A percentile compares a stretch with the other conserved stretches of the same genome.
phyloP scores from a whole-genome alignment of 2,113 vertebrate species.

The Sinocyclocheilus grahami region DNA sequence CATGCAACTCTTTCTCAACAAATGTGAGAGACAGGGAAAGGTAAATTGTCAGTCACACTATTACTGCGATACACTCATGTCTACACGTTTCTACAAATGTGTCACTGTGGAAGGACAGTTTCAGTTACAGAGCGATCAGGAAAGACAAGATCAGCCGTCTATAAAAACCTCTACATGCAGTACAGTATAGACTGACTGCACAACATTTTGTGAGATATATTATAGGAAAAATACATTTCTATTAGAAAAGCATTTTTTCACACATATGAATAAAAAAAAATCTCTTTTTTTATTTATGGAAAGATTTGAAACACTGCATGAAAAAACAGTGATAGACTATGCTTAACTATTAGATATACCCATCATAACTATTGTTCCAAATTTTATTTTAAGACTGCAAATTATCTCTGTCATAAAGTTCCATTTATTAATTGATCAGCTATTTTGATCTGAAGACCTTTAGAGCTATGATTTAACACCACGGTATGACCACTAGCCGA shows the following conservation, averaged over 20 bases:
- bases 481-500: background rate
- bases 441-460: background rate
- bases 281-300: too few species aligned
- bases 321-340: background rate
- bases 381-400: background rate
- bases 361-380: background rate
- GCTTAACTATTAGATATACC: background rate
- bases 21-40: background rate
- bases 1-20: background rate
- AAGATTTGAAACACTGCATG: background rate
- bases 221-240: too few species aligned
- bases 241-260: too few species aligned
- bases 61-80: slow-evolving; percentile 19
- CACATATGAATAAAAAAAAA: too few species aligned
- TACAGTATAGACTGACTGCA: background rate
- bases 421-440: background rate
- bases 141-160: slow-evolving; percentile 16
- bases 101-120: slow-evolving; percentile 36
- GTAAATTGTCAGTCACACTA: slow-evolving; percentile 8
- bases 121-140: slow-evolving; percentile 32
- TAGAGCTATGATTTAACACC: background rate
- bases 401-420: background rate
- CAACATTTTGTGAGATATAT: too few species aligned
- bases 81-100: slow-evolving; percentile 4
- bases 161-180: background rate